Conservation (phyloP, 2,797 vertebrate species). For the Euthynnus affinis region DNA sequence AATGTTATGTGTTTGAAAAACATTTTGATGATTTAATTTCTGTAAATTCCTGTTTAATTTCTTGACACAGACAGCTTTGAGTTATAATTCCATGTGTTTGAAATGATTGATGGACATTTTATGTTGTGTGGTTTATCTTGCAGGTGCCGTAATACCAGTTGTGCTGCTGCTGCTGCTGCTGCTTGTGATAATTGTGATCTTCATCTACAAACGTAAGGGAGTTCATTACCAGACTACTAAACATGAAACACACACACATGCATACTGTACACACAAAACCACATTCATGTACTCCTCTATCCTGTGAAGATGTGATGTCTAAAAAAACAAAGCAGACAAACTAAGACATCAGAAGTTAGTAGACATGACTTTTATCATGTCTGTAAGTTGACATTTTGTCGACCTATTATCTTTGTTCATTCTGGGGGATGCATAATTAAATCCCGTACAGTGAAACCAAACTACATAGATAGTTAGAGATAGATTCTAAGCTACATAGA, state of each 20-base stretch:
- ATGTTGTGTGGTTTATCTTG: neutral
- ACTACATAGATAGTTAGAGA: too few species aligned
- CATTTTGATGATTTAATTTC: neutral
- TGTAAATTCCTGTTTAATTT: neutral
- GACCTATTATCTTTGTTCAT: neutral
- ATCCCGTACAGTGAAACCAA: neutral
- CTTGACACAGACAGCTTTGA: neutral
- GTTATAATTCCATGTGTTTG: neutral
- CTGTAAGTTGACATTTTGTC: neutral
- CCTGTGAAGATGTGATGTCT: neutral
- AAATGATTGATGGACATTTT: neutral
- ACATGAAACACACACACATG: neutral
- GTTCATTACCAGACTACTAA: neutral
- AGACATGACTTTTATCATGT: neutral
- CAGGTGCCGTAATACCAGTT: neutral
- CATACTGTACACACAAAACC: neutral
- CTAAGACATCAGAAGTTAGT: neutral
- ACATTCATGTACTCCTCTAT: accelerated
- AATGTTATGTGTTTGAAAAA: neutral
- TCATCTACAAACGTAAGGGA: constrained; percentile 49
- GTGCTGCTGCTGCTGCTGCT: constrained; percentile 21
- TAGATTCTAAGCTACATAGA: neutral
- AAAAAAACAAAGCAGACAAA: neutral
- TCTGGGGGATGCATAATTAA: neutral
- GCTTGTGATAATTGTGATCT: neutral